Evolutionary conservation across 2,888 invertebrate genomes (phyloP), one percentile per base, ranked within the genome.

Genomic region (Conchocele bisecta): DNA sequence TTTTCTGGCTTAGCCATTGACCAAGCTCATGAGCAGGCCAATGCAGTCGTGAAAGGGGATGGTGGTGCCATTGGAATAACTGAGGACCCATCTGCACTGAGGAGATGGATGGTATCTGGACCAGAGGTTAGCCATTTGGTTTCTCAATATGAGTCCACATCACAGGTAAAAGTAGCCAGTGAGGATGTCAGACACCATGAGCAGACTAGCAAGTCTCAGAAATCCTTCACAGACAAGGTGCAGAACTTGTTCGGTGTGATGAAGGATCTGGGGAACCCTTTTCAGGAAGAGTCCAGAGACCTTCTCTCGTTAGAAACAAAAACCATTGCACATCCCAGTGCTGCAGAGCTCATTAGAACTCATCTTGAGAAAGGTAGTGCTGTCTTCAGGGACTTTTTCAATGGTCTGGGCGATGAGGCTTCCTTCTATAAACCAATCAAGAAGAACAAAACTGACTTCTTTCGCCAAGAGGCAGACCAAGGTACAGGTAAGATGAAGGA

Each of bases 21-120:
- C 54, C 82, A 79, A 54, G 77, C 82, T 9, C 81, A 85, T 56
- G 81, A 86, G 46, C 83, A 86, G 35, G 60, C 41, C 42, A 84
- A 83, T 74, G 77, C 61, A 31, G 31, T 79, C 28, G 70, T 82
- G 41, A 86, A 83, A 67, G 81, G 65, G 37, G 79, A 86, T 44
- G 79, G 80, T 15, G 75, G 76, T 26, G 82, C 75, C 4, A 57
- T 84, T 44, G 81, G 83, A 3, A 2, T 84, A 31, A 79, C 75
- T 29, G 83, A 83, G 46, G 58, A 81, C 46, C 68, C 65, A 29
- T 29, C 69, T 51, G 72, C 66, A 39, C 71, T 83, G 7, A 31
- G 64, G 42, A 59, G 84, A 33, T 84, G 84, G 85, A 83, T 80
- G 79, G 56, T 83, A n/a, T 57, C 78, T 44, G 76, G 79, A 22